phyloP scores from a whole-genome alignment of 1,140 invertebrate species.

The Dufourea novaeangliae region DNA sequence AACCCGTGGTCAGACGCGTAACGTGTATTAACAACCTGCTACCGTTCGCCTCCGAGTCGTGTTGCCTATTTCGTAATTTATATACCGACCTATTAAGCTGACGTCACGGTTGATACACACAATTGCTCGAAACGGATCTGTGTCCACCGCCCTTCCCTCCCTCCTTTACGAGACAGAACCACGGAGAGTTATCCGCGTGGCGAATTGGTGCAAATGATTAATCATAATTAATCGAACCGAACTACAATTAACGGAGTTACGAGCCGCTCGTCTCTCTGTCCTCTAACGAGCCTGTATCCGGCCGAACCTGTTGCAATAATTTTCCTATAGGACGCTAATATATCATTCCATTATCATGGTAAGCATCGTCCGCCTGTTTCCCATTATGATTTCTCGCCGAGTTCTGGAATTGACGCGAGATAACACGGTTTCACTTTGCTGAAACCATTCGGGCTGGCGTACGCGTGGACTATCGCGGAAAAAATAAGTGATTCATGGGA shows the following conservation, averaged over 20 bases:
- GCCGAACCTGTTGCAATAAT: constrained; percentile 55
- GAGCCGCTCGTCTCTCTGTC: constrained; percentile 15
- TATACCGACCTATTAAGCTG: constrained; percentile 17
- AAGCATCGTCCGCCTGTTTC: background rate
- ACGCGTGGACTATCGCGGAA: background rate
- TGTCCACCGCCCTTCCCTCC: no score
- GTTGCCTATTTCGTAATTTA: constrained; percentile 8
- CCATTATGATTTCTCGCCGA: constrained; percentile 12
- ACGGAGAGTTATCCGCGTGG: background rate
- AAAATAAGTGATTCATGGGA: background rate
- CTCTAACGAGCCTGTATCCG: constrained; percentile 42
- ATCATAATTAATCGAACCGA: constrained; percentile 62
- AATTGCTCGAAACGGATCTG: constrained; percentile 34
- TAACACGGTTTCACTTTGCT: background rate
- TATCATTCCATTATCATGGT: constrained; percentile 2
- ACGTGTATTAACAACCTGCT: constrained; percentile 25
- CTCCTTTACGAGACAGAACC: background rate
- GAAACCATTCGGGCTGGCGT: background rate
- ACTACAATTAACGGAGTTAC: constrained; percentile 43
- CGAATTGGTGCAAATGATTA: constrained; percentile 60
- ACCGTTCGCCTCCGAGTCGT: background rate
- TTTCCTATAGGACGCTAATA: background rate
- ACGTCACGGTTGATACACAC: constrained; percentile 22
- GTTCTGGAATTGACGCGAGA: background rate
- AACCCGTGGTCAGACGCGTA: background rate